phyloP scores from a whole-genome alignment of 2,888 invertebrate genomes.

The Tachina grossa region DNA sequence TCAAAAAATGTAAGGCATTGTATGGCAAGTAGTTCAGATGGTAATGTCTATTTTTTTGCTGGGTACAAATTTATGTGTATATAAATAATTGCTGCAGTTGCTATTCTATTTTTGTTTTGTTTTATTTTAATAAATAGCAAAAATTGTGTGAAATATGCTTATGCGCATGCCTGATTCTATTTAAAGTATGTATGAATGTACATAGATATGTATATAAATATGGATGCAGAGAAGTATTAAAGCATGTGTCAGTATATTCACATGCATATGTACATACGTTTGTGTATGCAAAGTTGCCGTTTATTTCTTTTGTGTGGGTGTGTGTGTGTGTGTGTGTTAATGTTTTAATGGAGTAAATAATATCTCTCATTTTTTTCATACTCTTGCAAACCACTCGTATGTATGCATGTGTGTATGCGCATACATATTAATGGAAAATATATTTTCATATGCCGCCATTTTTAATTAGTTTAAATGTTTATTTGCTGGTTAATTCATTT shows the following conservation, averaged over 20 bases:
- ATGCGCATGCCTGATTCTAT: conserved; percentile 68
- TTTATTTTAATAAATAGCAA: conserved; percentile 53
- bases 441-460: conserved; percentile 61
- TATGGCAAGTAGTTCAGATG: no score
- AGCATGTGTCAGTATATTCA: neutral
- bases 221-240: neutral
- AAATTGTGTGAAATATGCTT: conserved; percentile 62
- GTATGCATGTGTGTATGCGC: neutral
- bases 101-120: conserved; percentile 25
- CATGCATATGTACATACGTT: neutral
- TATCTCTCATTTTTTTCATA: conserved; percentile 1
- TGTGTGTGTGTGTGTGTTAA: neutral
- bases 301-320: neutral
- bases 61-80: conserved; percentile 1
- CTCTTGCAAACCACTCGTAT: neutral
- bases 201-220: neutral
- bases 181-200: neutral
- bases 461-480: conserved; percentile 64
- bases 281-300: neutral
- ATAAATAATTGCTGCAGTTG: conserved; percentile 31
- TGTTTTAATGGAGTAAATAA: conserved; percentile 61
- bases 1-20: no score
- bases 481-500: neutral
- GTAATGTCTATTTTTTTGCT: no score
- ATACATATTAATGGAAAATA: neutral